Base-by-base conservation (phyloP, 2,888 invertebrate genomes). In the Tolmerus cingulatus region DNA sequence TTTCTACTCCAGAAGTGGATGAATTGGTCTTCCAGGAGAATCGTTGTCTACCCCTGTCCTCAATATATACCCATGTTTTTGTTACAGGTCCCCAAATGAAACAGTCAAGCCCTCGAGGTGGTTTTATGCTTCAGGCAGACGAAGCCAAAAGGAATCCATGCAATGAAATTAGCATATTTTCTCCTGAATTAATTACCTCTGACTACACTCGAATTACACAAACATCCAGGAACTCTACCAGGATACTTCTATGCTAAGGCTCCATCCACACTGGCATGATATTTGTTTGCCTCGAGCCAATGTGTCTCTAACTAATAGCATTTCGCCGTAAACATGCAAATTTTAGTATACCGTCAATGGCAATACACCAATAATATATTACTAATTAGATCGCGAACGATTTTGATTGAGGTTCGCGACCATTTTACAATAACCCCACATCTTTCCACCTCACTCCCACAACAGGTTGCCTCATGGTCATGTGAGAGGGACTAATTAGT, bases 101-200 rank as follows among this genome's bases (percentile, higher is more conserved):
- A 23, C 14, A 66, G 27, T 8, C 23, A 66, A 66, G 1, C 19
- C 66, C 19, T 66, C 12, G 4, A 66, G 23, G n/a, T 23, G 23
- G 23, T 37, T 78, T n/a, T 14, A 78, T 78, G 78, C 78, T 78
- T 37, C 40, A 19, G 19, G 43, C 43, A 78, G 9, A 14, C 37
- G 14, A 23, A 43, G 23, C 9, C 23, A 23, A 40, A 66, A 40
- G 23, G 43, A 78, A 27, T 43, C 23, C 14, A 23, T 40, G 78
- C 37, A 78, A 78, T 23, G 40, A 43, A 40, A 40, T 78, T 78
- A 78, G 78, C 78, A 78, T 78, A 78, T 40, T 43, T 78, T 78
- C n/a, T 8, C 66, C 4, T n/a, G 78, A 43, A 78, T 78, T 37
- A 78, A 78, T 78, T 23, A 78, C 78, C 43, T 40, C 43, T 43